Evolutionary conservation across 2,888 invertebrate species (phyloP).

Genomic region (Cataglyphis altisquamis): DNA sequence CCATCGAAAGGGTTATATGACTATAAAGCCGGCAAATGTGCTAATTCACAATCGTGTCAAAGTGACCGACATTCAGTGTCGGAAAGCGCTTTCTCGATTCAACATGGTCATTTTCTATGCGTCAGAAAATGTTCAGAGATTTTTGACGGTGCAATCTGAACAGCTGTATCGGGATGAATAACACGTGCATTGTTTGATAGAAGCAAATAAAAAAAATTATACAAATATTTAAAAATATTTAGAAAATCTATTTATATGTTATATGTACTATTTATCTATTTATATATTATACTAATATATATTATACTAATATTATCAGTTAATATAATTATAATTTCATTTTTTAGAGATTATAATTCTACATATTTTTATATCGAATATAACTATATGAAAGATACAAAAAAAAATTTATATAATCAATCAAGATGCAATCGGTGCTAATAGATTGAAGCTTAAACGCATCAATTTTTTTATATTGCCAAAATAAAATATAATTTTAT

Average conservation of each 20-base stretch:
- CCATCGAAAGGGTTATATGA: constrained; percentile 63
- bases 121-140: constrained; percentile 22
- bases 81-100: constrained; percentile 50
- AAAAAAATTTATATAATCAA: not conserved
- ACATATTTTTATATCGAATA: not conserved
- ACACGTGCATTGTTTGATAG: not conserved
- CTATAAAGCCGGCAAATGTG: constrained; percentile 49
- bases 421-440: not conserved
- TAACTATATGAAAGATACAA: not conserved
- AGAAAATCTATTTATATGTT: not conserved
- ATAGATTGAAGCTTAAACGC: not conserved
- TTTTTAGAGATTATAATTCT: not conserved
- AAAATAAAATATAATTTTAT: constrained; percentile 7
- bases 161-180: constrained; percentile 52
- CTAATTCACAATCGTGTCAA: constrained; percentile 63
- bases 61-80: constrained; percentile 56
- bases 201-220: constrained; percentile 5
- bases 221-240: not conserved
- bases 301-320: not conserved
- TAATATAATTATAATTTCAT: not conserved
- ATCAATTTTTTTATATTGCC: constrained; percentile 1
- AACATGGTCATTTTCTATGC: constrained; percentile 18
- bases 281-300: too few species aligned
- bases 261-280: too few species aligned
- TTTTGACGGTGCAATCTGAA: constrained; percentile 18